Evolutionary conservation across 2,797 vertebrate species (phyloP).

Genomic region (Gastrophryne carolinensis): DNA sequence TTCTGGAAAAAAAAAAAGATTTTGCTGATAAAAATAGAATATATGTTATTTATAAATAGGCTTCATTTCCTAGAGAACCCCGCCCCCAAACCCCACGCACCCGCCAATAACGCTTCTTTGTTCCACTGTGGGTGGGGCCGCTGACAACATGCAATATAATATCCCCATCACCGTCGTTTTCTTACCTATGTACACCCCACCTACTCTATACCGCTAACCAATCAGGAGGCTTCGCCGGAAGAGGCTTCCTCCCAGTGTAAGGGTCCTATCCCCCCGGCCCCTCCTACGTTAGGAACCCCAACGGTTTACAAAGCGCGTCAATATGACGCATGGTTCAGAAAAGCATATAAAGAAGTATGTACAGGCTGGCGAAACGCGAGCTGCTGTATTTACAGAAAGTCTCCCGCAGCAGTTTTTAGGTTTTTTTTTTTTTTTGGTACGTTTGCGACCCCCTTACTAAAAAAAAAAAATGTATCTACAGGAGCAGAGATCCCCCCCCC

Average conservation of each 20-base stretch:
- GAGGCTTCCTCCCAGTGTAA: no score
- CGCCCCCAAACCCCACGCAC: not conserved
- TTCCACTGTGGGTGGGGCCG: not conserved
- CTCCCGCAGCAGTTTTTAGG: not conserved
- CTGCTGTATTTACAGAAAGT: conserved; percentile 59
- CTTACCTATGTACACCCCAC: not conserved
- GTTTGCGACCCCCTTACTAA: not conserved
- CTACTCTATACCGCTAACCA: not conserved
- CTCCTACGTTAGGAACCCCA: not conserved
- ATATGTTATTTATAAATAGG: conserved; percentile 45
- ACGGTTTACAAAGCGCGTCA: conserved; percentile 63
- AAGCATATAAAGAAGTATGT: conserved; percentile 71
- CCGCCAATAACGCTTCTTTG: not conserved
- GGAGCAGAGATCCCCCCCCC: no score
- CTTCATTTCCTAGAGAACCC: not conserved
- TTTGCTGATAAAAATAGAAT: conserved; percentile 49
- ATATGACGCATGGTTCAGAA: conserved; percentile 69
- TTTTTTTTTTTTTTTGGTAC: no score
- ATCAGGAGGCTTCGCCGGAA: not conserved
- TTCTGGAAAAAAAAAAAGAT: conserved; percentile 4
- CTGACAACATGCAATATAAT: conserved; percentile 22
- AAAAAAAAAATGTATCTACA: not conserved
- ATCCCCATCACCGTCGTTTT: not conserved
- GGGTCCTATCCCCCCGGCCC: no score
- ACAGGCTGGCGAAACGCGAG: conserved; percentile 69